Evolutionary conservation across 2,113 vertebrate genomes (phyloP).

Genomic region (Rhagologus leucostigma): DNA sequence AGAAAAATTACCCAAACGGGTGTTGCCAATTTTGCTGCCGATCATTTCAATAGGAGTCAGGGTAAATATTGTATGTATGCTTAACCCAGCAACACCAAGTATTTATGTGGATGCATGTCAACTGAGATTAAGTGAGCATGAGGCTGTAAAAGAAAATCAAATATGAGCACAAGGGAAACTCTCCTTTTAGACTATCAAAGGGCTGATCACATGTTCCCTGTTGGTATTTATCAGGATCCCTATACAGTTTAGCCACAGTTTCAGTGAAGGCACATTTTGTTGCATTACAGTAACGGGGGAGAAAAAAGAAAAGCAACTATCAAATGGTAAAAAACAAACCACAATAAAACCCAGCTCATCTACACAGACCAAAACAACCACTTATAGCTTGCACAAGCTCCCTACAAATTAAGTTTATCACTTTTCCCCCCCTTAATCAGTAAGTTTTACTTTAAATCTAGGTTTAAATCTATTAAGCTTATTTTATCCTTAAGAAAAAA

Average conservation of each 20-base stretch:
- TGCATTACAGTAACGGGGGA: neutral
- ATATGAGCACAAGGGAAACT: constrained; percentile 62
- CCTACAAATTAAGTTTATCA: neutral
- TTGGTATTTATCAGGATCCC: constrained; percentile 55
- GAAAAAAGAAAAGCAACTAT: neutral
- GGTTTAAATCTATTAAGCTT: neutral
- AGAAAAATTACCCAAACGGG: constrained; percentile 57
- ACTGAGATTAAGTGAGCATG: constrained; percentile 62
- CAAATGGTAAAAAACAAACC: neutral
- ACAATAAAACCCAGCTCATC: neutral
- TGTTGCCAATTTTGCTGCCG: constrained; percentile 40
- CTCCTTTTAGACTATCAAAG: constrained; percentile 64
- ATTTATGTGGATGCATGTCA: constrained; percentile 68
- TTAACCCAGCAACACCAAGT: constrained; percentile 67
- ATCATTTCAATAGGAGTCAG: constrained; percentile 33
- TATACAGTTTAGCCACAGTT: constrained; percentile 36
- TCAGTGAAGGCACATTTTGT: constrained; percentile 16
- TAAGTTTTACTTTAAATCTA: neutral
- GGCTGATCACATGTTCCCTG: constrained; percentile 67
- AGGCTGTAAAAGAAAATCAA: constrained; percentile 70
- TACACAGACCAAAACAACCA: neutral
- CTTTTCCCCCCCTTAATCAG: neutral
- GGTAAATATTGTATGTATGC: constrained; percentile 65
- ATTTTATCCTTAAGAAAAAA: neutral
- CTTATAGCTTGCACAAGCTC: neutral